Evolutionary conservation across 1,140 invertebrate genomes (phyloP), one percentile per base, ranked within the genome.

Genomic region (Dreissena polymorpha): DNA sequence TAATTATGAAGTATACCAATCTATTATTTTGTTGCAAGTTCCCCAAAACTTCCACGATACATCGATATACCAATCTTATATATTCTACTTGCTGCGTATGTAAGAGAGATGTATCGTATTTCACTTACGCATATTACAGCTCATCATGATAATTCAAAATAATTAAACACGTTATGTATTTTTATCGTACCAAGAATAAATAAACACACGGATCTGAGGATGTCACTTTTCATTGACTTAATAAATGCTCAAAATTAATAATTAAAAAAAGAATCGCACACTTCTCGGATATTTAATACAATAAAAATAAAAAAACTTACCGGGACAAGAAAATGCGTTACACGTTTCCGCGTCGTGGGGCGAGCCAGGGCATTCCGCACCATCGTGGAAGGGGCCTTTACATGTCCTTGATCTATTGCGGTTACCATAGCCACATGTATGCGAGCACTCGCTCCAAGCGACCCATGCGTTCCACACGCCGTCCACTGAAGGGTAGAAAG

Each of bases 11-110:
- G 39, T 39, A 39, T 39, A 39, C 2, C 39, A 39, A 39, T 39
- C 39, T 39, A 5, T 2, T 39, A 39, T 39, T 39, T 39, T 39
- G 39, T 39, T n/a, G n/a, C 95, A 96, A 0, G 89, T 70, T 16
- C 92, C 91, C 96, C 96, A 96, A 0, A 91, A 82, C 77, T 94
- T 92, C 95, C 95, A 96, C 2, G 92, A 93, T 2, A 95, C 95
- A 83, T 95, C 94, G 53, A 90, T 39, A 39, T 39, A 39, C 2
- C 39, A 39, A 39, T 39, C 39, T 39, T 39, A 8, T 39, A 39
- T 39, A 5, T 39, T 39, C 3, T 39, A 39, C 2, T 39, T 39
- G 39, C 8, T 39, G 39, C 39, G 8, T 39, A 39, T 39, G 8
- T 39, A 8, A 5, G 39, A 39, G 39, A 39, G 8, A 8, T 39